A percentile compares a stretch with the other conserved stretches of the same genome.
Evolutionary conservation across 2,113 vertebrate genomes (phyloP).

Genomic region (Neolamprologus longior): DNA sequence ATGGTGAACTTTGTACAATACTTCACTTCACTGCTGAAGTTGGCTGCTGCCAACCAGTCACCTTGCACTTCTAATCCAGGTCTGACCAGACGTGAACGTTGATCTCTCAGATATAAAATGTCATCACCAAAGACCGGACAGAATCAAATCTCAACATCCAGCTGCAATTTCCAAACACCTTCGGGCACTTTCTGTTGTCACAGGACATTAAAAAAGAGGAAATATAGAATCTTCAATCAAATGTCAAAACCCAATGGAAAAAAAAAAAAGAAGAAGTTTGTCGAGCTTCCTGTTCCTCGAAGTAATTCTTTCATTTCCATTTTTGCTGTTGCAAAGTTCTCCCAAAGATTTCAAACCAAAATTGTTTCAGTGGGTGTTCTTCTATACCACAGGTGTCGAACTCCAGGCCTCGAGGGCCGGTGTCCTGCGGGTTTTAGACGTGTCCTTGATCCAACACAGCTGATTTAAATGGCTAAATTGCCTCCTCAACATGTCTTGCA

Average conservation of each 20-base stretch:
- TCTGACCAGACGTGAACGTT: background rate
- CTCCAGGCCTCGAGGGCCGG: too few relatives aligned
- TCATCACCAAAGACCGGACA: background rate
- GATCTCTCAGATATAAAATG: background rate
- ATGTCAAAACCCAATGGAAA: accelerated
- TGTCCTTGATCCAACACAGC: too few relatives aligned
- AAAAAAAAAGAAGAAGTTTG: background rate
- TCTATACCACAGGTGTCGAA: background rate
- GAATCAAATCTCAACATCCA: background rate
- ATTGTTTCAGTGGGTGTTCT: background rate
- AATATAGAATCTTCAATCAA: background rate
- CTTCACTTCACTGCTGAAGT: background rate
- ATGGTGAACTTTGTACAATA: background rate
- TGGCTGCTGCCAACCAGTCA: background rate
- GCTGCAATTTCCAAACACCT: background rate
- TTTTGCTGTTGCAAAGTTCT: background rate
- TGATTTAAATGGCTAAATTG: too few relatives aligned
- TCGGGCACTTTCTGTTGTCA: background rate
- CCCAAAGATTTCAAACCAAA: background rate
- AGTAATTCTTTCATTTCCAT: background rate
- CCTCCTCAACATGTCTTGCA: too few relatives aligned
- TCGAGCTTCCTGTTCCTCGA: background rate
- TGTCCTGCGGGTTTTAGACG: too few relatives aligned
- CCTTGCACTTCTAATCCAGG: background rate
- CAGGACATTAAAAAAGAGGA: background rate